Evolutionary conservation across 2,113 vertebrate genomes (phyloP).

Genomic region (Pelmatolapia mariae): DNA sequence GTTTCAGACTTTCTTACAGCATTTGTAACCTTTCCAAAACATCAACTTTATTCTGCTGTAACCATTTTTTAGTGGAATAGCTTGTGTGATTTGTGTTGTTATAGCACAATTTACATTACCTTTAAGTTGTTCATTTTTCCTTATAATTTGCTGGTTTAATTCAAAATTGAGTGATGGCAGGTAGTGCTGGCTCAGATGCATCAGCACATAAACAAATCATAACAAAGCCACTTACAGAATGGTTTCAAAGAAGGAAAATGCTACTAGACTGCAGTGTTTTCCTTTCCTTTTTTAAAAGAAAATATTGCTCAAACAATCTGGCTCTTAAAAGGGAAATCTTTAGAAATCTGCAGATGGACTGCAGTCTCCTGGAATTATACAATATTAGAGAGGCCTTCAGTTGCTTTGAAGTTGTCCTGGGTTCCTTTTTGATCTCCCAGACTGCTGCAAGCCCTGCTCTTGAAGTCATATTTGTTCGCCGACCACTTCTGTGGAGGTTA

Average conservation of each 20-base stretch:
- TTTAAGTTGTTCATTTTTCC: background rate
- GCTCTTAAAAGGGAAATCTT: background rate
- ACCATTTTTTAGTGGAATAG: background rate
- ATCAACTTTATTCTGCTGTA: background rate
- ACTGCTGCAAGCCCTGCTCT: background rate
- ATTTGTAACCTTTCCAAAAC: background rate
- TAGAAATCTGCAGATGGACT: background rate
- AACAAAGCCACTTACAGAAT: rapidly evolving
- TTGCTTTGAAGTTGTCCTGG: background rate
- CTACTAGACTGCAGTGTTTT: rapidly evolving
- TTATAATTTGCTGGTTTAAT: background rate
- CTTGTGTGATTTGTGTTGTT: background rate
- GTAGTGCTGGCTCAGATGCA: background rate
- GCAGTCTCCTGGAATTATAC: background rate
- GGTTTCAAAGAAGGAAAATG: background rate
- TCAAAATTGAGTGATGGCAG: background rate
- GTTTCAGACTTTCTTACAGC: background rate
- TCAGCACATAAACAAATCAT: background rate
- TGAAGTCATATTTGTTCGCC: rapidly evolving
- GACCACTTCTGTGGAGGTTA: background rate
- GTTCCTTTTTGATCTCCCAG: background rate
- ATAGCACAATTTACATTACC: background rate
- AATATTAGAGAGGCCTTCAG: background rate
- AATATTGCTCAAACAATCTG: background rate
- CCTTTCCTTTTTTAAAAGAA: background rate